Base-by-base conservation (phyloP, 2,113 vertebrate genomes). In the Bettongia penicillata region DNA sequence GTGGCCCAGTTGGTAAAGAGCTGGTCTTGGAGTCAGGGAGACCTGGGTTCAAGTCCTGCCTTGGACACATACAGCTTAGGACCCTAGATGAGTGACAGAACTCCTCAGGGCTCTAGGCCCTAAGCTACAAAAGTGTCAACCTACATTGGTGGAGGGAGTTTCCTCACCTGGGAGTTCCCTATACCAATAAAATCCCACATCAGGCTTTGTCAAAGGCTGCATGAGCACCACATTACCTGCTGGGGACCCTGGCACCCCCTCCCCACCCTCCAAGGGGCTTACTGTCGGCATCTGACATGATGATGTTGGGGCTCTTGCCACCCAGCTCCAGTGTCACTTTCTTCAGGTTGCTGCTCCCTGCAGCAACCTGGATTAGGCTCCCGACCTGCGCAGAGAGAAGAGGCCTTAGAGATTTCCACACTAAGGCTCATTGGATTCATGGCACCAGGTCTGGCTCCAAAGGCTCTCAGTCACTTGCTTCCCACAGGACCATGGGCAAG, bases 271-370 rank as follows among this genome's bases (percentile, higher is more conserved):
- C 0, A 0, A 3, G 31, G 48, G 11, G 91, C 99, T 98, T 97
- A 99, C 99, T 98, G 95, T 99, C 98, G 0, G 99, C 99, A 47
- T 99, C 99, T 0, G 99, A 99, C 98, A 99, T 94, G 98, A 99
- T 99, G 96, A 99, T 99, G 3, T 99, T 99, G 0, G 99, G 99
- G 96, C 99, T 99, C 98, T 99, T 99, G 6, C 99, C 99, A 61
- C 99, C 99, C 0, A 99, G 99, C 97, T 99, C 99, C 97, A 99
- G 98, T 0, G 99, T 99, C 95, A 99, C 99, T 93, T 98, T 99
- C 98, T 99, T 99, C 94, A 99, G 98, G 98, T 99, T 99, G 91
- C 99, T 99, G 91, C 77, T 98, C 49, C 99, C 99, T 8, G 99
- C 99, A 3, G 99, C 99, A 96, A 99, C 98, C 97, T 99, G 99